phyloP scores from a whole-genome alignment of 2,888 invertebrate genomes.

The Empis livida region DNA sequence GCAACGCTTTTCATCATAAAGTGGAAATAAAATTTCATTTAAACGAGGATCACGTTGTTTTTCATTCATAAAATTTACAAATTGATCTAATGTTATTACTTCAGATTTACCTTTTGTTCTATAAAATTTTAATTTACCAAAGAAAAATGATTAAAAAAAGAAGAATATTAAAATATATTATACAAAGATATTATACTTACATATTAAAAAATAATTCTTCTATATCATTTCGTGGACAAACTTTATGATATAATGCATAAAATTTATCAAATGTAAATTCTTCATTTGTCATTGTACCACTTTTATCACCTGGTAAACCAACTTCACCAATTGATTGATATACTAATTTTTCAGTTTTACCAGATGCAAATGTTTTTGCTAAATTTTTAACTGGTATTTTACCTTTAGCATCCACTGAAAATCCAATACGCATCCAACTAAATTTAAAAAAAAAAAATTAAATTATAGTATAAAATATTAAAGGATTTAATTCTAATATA shows the following conservation, averaged over 20 bases:
- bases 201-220: slow-evolving; percentile 92
- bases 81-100: slow-evolving; percentile 71
- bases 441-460: slow-evolving; percentile 8
- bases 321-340: slow-evolving; percentile 93
- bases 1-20: slow-evolving; percentile 90
- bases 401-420: slow-evolving; percentile 84
- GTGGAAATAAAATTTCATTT: slow-evolving; percentile 96
- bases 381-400: slow-evolving; percentile 96
- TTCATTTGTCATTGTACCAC: slow-evolving; percentile 86
- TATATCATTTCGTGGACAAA: slow-evolving; percentile 97
- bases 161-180: background rate
- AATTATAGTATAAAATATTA: no score
- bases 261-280: slow-evolving; percentile 98
- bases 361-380: slow-evolving; percentile 97
- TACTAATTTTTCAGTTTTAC: slow-evolving; percentile 95
- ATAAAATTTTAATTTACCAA: slow-evolving; percentile 16
- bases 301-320: slow-evolving; percentile 88
- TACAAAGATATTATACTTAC: slow-evolving; percentile 50
- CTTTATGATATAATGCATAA: slow-evolving; percentile 95
- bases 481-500: no score
- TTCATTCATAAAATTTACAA: slow-evolving; percentile 89
- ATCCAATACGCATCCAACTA: slow-evolving; percentile 98
- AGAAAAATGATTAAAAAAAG: background rate
- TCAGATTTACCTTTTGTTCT: slow-evolving; percentile 87
- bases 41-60: slow-evolving; percentile 96